Evolutionary conservation across 2,797 vertebrate species (phyloP).

Genomic region (Toxotes lorentzi): DNA sequence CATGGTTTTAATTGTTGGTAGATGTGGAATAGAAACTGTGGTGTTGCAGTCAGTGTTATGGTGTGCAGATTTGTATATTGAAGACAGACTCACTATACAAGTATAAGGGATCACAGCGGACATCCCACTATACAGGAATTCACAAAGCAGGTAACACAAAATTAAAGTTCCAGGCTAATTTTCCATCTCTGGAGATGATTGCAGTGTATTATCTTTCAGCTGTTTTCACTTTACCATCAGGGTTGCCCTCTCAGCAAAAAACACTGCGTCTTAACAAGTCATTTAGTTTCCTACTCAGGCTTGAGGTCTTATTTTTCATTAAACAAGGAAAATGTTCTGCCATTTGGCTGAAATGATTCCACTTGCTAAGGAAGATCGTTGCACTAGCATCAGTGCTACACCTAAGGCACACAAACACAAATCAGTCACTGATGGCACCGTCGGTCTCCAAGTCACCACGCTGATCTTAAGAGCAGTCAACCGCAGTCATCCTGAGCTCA

Average conservation of each 20-base stretch:
- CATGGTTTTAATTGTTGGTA: slow-evolving; percentile 21
- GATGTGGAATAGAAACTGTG: slow-evolving; percentile 9
- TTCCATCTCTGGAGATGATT: slow-evolving; percentile 50
- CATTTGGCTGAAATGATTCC: slow-evolving; percentile 48
- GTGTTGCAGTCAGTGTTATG: slow-evolving; percentile 3
- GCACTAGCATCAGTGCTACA: slow-evolving; percentile 3
- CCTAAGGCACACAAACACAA: slow-evolving; percentile 24
- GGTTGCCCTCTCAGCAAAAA: slow-evolving; percentile 38
- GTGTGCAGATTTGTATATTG: slow-evolving; percentile 1
- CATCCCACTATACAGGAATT: slow-evolving; percentile 11
- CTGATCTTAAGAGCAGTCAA: slow-evolving; percentile 28
- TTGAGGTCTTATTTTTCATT: slow-evolving; percentile 60
- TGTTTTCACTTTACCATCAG: slow-evolving; percentile 59
- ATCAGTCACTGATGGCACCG: slow-evolving; percentile 23
- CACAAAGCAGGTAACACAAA: slow-evolving; percentile 19
- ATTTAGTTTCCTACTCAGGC: slow-evolving; percentile 55
- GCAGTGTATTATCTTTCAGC: slow-evolving; percentile 50
- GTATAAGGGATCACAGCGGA: no score
- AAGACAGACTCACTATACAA: slow-evolving; percentile 9
- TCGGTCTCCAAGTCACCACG: slow-evolving; percentile 26
- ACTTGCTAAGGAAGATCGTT: slow-evolving; percentile 19
- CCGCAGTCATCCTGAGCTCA: slow-evolving; percentile 31
- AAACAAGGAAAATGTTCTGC: slow-evolving; percentile 51
- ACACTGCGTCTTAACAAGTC: slow-evolving; percentile 30
- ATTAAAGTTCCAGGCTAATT: slow-evolving; percentile 37